A percentile compares a stretch with the other conserved stretches of the same genome.
Evolutionary conservation across 2,797 vertebrate genomes (phyloP).

Genomic region (Hypotaenidia philippensis): DNA sequence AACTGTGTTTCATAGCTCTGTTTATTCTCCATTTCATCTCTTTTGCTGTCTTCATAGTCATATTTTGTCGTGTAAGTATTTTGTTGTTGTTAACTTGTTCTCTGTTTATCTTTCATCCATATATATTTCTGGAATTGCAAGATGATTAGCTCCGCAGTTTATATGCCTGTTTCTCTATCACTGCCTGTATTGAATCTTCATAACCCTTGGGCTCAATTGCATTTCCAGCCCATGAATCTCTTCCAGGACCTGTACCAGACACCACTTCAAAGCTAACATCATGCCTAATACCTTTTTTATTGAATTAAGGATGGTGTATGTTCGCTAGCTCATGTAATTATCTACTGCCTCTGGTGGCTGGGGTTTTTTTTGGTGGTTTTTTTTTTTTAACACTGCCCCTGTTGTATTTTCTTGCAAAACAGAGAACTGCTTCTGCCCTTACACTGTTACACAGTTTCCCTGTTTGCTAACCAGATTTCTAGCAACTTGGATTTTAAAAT

Average conservation of each 20-base stretch:
- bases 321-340: not conserved
- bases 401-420: not conserved
- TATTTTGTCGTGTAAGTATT: not conserved
- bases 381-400: not conserved
- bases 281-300: not conserved
- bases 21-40: not conserved
- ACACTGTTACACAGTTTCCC: not conserved
- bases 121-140: not conserved
- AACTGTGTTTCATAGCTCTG: not conserved
- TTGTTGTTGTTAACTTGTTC: not conserved
- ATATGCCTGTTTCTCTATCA: not conserved
- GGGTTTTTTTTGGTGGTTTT: no score
- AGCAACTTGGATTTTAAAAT: not conserved
- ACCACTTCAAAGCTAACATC: not conserved
- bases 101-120: not conserved
- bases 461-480: not conserved
- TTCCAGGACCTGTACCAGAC: not conserved
- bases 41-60: not conserved
- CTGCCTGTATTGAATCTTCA: not conserved
- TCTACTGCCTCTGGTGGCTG: not conserved
- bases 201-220: not conserved
- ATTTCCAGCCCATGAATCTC: not conserved
- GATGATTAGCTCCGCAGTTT: not conserved
- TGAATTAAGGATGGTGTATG: not conserved
- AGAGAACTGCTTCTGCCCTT: not conserved